Evolutionary conservation across 1,140 invertebrate species (phyloP), one percentile per base, ranked within the genome.

Genomic region (Orius insidiosus): DNA sequence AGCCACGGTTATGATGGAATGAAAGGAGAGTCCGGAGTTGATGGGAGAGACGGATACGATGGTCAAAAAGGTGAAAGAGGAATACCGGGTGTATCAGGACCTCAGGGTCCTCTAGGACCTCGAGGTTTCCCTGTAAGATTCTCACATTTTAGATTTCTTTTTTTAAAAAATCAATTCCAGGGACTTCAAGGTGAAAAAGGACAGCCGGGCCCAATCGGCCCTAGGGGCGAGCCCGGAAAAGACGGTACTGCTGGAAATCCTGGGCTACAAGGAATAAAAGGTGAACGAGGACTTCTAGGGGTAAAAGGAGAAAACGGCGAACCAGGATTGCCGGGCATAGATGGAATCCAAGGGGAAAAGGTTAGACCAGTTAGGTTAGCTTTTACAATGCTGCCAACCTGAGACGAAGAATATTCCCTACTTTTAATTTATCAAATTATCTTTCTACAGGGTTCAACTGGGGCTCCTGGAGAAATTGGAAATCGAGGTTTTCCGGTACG

Each of bases 291-390:
- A 31, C 67, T 85, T 9, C 65, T 76, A 49, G 90, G 90, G 46
- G 74, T 81, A 1, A 92, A 90, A 65, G 89, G 89, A 24, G 72
- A 78, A 30, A 88, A 86, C 66, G 87, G 85, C 51, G 78, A 85
- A 55, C 61, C 75, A 13, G 85, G 87, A 18, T 71, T 74, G 15
- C 71, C 75, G 56, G 76, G 89, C 44, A 56, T 56, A 2, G 48
- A 50, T 7, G 48, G 49, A 15, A 45, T 44, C 59, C 63, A 33
- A 53, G 50, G 54, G 38, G 70, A 70, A 24, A 24, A 24, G 24
- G 24, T 24, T 24, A 24, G n/a, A n/a, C n/a, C n/a, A n/a, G n/a
- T n/a, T n/a, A n/a, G n/a, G n/a, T n/a, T n/a, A n/a, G n/a, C n/a
- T n/a, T n/a, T n/a, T n/a, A n/a, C n/a, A n/a, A n/a, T n/a, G n/a